These are phyloP conservation scores for Glyphotaelius pellucidus DNA, from an alignment of 2,888 invertebrate species.

Conservation along the genomic window DNA sequence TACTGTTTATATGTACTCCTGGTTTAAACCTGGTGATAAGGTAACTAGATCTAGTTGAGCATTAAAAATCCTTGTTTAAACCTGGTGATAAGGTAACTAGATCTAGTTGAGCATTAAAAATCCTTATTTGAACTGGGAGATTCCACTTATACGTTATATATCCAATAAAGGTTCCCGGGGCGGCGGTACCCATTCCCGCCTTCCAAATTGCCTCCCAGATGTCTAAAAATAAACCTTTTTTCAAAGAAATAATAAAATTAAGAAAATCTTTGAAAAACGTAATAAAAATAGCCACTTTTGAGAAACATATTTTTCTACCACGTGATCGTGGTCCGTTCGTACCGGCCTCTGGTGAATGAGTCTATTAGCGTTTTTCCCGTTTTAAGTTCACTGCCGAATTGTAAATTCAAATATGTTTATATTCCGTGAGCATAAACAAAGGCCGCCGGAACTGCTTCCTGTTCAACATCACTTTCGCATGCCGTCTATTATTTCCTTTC, in stretches of 20 bases:
- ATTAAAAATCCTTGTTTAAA: neutral
- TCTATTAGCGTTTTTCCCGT: slow-evolving; percentile 17
- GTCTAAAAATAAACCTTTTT: no score
- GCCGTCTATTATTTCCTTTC: slow-evolving; percentile 66
- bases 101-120: neutral
- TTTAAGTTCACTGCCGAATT: slow-evolving; percentile 24
- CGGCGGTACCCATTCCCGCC: no score
- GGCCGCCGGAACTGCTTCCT: slow-evolving; percentile 67
- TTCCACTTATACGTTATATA: neutral
- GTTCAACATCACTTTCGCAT: slow-evolving; percentile 49
- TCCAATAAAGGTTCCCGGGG: no score
- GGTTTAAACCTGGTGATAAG: neutral
- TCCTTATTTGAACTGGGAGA: neutral
- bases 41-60: neutral
- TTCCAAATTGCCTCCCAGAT: no score
- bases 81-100: neutral
- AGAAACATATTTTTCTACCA: no score
- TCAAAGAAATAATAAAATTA: no score
- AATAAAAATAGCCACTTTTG: no score
- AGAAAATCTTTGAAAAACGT: no score
- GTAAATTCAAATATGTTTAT: slow-evolving; percentile 32
- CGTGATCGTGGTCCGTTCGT: no score
- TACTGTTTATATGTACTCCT: no score
- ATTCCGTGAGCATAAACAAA: slow-evolving; percentile 30
- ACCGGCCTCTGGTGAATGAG: neutral